phyloP scores from a whole-genome alignment of 2,113 vertebrate genomes.

The Clarias batrachus region DNA sequence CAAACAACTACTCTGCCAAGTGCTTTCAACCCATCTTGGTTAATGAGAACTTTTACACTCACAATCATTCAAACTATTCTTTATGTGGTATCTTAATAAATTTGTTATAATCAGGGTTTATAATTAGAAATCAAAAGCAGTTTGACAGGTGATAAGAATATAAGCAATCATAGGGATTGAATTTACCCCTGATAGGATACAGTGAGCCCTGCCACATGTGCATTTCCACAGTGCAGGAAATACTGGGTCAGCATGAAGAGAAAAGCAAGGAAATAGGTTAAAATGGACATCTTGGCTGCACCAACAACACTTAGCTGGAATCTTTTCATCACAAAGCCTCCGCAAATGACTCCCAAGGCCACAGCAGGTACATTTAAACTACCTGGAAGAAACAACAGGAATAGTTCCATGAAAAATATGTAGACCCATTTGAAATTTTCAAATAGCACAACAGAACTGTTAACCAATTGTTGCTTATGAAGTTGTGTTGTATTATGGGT shows the following conservation, averaged over 20 bases:
- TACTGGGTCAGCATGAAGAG: slow-evolving; percentile 72
- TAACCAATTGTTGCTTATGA: not conserved
- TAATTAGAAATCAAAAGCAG: not conserved
- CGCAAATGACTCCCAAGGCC: slow-evolving; percentile 87
- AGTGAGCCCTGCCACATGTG: slow-evolving; percentile 84
- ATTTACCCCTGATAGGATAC: slow-evolving; percentile 84
- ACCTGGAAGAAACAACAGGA: slow-evolving; percentile 67
- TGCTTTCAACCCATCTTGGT: not conserved
- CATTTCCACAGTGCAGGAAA: slow-evolving; percentile 82
- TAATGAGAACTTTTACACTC: not conserved
- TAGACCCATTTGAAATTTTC: not conserved
- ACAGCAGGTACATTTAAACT: slow-evolving; percentile 90
- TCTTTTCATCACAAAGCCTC: slow-evolving; percentile 86
- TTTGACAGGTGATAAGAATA: not conserved
- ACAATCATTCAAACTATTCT: not conserved
- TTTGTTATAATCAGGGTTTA: not conserved
- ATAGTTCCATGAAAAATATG: not conserved
- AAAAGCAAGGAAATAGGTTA: slow-evolving; percentile 74
- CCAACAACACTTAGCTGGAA: slow-evolving; percentile 79
- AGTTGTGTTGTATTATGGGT: not conserved
- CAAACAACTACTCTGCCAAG: not conserved
- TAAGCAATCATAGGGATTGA: not conserved
- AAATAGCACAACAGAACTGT: not conserved
- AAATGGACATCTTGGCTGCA: slow-evolving; percentile 76
- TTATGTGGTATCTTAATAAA: not conserved